Evolutionary conservation across 2,113 vertebrate genomes (phyloP), one percentile per base, ranked within the genome.

Genomic region (Ptyas mucosa): DNA sequence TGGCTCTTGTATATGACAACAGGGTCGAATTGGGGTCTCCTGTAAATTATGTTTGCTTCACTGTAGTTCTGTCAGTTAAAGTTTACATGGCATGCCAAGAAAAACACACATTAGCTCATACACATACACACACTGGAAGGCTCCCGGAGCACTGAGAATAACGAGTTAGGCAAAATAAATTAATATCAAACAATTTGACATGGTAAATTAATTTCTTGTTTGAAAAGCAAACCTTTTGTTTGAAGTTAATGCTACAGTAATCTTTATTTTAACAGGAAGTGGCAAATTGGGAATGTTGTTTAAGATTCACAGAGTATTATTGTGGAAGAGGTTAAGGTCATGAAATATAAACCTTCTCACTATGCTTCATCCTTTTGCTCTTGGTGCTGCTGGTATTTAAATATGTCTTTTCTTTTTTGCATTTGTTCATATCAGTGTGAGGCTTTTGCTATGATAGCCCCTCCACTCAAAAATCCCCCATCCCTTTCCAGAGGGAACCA

Each of bases 31-130:
- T 92, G 93, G 90, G 94, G 90, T 58, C 93, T 89, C 91, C 92
- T 54, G 92, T 95, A 93, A 90, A 89, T 94, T 93, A 90, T 51
- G 51, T 29, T 69, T 52, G 89, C 57, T 69, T 87, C 88, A 87
- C 46, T 91, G 87, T 43, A 87, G 52, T 92, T 81, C 93, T 75
- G 46, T 89, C 93, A 91, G 61, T 55, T 93, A 91, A 89, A 53
- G 88, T 94, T 92, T 92, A 93, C 51, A 90, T 94, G 81, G 54
- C 90, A 64, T 24, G 46, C 94, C 86, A 18, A 89, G 88, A 88
- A 85, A 94, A 93, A 26, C 0, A 7, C 49, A 81, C 18, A 21
- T 81, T 81, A 81, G 18, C 18, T 81, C 75, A 81, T 20, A 24
- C 3, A 46, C n/a, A 39, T 26, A 15, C n/a, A 39, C n/a, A 15